Evolutionary conservation across 2,888 invertebrate species (phyloP), one percentile per base, ranked within the genome.

Genomic region (Caenorhabditis becei): DNA sequence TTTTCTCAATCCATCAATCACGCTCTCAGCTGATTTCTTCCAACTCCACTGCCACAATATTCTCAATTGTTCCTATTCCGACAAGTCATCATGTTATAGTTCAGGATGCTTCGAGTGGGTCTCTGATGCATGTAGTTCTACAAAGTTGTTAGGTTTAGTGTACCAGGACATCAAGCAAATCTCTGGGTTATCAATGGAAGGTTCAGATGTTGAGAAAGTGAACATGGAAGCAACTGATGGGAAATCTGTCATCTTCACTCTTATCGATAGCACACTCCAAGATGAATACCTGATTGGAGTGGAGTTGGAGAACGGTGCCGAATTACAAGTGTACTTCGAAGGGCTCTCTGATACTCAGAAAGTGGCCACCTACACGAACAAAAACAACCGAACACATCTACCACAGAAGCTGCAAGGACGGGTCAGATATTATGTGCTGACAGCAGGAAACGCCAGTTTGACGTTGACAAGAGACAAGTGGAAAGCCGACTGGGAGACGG

Each of bases 401-500:
- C 72, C 72, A 11, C 72, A 72, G 26, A 72, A 72, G 58, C 56
- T 72, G 32, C 72, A 72, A 37, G 72, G 72, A 65, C 28, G 56
- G 2, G 44, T 72, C 37, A 32, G 72, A 49, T 72, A 65, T n/a
- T 72, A 72, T 26, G 63, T 72, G n/a, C 37, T 72, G 49, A 63
- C 72, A 3, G 54, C 72, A 32, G 72, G 72, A 35, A 65, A 72
- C 44, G 72, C 72, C 24, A 65, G 56, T 3, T 20, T 72, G 26
- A 58, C 49, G 26, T 24, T 72, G 58, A 72, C 72, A 49, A 72
- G 72, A 58, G 58, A 72, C 49, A 72, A 65, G 37, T 62, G 47
- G 63, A 72, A 72, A 14, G 35, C 72, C 1, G 54, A 72, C 24
- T 72, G 72, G 72, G 72, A 72, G 28, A 56, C 18, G 18, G 49